phyloP scores from a whole-genome alignment of 2,113 vertebrate species.

The Bambusicola thoracicus region DNA sequence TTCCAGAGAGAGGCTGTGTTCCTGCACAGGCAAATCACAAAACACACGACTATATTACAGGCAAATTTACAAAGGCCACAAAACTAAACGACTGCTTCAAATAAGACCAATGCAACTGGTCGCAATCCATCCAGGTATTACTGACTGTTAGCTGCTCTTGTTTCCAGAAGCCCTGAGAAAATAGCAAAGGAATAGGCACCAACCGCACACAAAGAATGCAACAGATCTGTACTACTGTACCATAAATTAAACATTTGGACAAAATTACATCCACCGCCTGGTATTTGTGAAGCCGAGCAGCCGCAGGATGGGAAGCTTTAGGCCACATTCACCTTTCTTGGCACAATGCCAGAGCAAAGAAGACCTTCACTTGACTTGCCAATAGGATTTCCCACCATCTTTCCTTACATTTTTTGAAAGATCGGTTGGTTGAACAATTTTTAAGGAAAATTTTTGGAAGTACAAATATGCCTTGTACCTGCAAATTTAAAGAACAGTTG shows the following conservation, averaged over 20 bases:
- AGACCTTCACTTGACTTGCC: not conserved
- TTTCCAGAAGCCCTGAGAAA: slow-evolving; percentile 33
- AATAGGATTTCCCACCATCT: not conserved
- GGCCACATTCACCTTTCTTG: not conserved
- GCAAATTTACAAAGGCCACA: not conserved
- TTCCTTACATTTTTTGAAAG: not conserved
- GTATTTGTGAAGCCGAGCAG: not conserved
- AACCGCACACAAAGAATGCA: fast-evolving
- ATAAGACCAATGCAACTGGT: not conserved
- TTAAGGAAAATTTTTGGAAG: not conserved
- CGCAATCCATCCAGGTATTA: not conserved
- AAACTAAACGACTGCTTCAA: not conserved
- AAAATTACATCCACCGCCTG: not conserved
- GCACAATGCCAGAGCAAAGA: not conserved
- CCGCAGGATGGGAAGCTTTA: not conserved
- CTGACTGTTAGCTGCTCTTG: not conserved
- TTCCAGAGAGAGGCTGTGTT: not conserved
- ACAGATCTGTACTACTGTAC: not conserved
- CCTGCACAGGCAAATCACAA: not conserved
- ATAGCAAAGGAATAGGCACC: not conserved
- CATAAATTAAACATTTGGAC: not conserved
- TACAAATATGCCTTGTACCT: not conserved
- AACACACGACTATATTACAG: not conserved
- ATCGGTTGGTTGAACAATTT: not conserved
- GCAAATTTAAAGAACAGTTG: not conserved